Percentiles rank a stretch among this genome's conserved stretches.
Conservation (phyloP, 2,797 vertebrate species). For the Somateria mollissima region DNA sequence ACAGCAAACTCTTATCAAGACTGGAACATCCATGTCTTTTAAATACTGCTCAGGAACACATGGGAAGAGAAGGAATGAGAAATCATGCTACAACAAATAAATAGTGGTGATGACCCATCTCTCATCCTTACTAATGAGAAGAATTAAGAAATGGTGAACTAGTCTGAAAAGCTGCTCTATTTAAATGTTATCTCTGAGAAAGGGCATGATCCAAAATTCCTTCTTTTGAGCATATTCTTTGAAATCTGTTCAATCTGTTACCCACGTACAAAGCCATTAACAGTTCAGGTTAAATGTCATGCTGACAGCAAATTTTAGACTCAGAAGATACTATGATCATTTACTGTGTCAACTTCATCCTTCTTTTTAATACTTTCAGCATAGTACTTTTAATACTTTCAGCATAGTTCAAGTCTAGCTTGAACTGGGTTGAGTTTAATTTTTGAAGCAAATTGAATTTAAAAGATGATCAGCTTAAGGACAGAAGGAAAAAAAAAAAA, state of each 20-base stretch:
- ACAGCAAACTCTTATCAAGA: neutral
- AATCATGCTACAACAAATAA: neutral
- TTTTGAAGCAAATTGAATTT: neutral
- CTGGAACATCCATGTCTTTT: neutral
- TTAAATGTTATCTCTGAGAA: neutral
- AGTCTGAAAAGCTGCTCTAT: neutral
- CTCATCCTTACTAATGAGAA: neutral
- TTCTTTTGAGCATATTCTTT: neutral
- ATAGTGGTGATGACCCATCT: neutral
- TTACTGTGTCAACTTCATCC: neutral
- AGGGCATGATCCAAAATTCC: neutral
- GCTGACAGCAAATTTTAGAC: neutral
- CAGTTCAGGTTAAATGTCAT: neutral
- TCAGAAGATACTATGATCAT: neutral
- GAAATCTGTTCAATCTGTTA: neutral
- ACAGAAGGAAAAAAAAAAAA: neutral
- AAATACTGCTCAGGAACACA: neutral
- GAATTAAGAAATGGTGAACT: neutral
- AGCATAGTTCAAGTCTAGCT: neutral
- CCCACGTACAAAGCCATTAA: neutral
- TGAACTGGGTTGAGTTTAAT: neutral
- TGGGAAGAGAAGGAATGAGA: fast-evolving
- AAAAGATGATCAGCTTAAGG: neutral
- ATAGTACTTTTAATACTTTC: too few relatives aligned
- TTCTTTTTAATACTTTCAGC: too few relatives aligned